Conservation (phyloP, 2,113 vertebrate genomes). For the Otus sunia region DNA sequence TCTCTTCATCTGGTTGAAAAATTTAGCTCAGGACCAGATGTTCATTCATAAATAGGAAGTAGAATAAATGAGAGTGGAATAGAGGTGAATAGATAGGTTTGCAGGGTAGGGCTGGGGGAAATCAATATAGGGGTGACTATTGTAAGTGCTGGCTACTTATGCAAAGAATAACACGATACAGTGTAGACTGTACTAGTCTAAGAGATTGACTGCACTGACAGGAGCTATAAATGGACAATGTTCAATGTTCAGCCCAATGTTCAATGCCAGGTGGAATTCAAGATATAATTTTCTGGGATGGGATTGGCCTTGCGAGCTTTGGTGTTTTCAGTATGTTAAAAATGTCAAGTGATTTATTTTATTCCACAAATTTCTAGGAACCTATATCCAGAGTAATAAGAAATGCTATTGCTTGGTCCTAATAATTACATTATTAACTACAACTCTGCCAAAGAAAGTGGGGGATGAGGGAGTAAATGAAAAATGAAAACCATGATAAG, state of each 20-base stretch:
- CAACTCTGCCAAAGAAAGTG: not conserved
- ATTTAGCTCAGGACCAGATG: not conserved
- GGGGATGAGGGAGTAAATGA: not conserved
- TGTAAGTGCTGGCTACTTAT: not conserved
- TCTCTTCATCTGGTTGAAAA: not conserved
- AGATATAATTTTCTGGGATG: not conserved
- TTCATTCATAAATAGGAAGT: not conserved
- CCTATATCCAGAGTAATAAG: not conserved
- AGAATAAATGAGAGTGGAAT: not conserved
- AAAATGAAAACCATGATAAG: not conserved
- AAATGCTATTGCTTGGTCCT: not conserved
- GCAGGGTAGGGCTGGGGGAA: not conserved
- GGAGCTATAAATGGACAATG: not conserved
- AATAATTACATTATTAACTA: not conserved
- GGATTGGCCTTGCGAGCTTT: not conserved
- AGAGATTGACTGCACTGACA: not conserved
- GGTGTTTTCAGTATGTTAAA: not conserved
- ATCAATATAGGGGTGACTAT: accelerated
- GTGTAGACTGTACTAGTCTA: not conserved
- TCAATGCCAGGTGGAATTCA: not conserved
- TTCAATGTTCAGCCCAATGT: not conserved
- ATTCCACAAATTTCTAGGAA: not conserved
- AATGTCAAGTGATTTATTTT: not conserved
- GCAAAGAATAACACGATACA: not conserved
- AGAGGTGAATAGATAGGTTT: not conserved